Conservation (phyloP, 2,113 vertebrate genomes). For the Percina caprodes region DNA sequence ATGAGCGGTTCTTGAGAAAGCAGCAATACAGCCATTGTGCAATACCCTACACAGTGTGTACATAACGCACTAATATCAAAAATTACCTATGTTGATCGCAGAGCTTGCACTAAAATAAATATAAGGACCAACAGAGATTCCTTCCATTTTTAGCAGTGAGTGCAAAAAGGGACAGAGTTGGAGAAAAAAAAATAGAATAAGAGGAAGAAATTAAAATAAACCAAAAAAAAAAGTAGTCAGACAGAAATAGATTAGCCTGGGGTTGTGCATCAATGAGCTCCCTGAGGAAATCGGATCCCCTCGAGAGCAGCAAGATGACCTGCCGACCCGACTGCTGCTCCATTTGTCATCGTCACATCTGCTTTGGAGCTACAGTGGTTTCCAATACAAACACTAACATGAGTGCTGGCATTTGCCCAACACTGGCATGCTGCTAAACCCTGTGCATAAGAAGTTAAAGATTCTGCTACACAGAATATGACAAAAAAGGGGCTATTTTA, state of each 20-base stretch:
- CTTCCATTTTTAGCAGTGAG: neutral
- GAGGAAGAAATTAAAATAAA: constrained; percentile 20
- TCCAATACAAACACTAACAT: constrained; percentile 45
- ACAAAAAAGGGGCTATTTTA: neutral
- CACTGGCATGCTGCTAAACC: constrained; percentile 16
- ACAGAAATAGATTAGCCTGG: constrained; percentile 47
- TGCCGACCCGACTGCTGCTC: constrained; percentile 25
- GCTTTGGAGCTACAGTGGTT: constrained; percentile 48
- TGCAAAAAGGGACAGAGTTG: neutral
- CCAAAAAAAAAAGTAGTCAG: constrained; percentile 2
- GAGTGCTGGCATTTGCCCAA: constrained; percentile 21
- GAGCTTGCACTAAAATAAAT: too few species aligned
- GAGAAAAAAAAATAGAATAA: neutral
- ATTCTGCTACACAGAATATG: neutral
- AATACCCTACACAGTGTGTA: too few species aligned
- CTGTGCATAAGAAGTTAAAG: constrained; percentile 4
- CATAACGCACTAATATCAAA: too few species aligned
- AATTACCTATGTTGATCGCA: too few species aligned
- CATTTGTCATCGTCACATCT: constrained; percentile 63
- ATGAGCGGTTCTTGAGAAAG: too few species aligned
- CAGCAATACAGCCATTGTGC: too few species aligned
- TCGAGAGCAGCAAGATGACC: constrained; percentile 36
- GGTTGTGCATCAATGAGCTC: constrained; percentile 47
- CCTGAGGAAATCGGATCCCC: constrained; percentile 42
- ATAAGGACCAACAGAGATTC: too few species aligned